Conservation (phyloP, 2,113 vertebrate genomes). For the Megaleporinus macrocephalus region DNA sequence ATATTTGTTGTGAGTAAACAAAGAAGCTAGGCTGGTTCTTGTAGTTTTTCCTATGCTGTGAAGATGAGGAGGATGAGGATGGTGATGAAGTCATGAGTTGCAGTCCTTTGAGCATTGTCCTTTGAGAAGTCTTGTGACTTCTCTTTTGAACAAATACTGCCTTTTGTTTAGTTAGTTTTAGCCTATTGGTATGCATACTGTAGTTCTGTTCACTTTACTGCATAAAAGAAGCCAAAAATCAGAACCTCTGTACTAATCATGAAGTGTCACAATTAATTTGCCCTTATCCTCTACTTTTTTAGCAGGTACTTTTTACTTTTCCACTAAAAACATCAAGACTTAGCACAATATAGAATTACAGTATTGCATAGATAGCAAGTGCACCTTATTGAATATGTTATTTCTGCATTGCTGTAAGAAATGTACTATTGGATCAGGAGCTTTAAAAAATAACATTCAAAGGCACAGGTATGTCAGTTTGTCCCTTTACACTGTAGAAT, state of each 20-base stretch:
- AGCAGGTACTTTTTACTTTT: background rate
- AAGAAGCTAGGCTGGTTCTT: background rate
- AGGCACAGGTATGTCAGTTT: slow-evolving; percentile 46
- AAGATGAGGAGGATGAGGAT: background rate
- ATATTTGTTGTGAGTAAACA: background rate
- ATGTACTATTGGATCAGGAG: background rate
- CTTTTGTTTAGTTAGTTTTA: slow-evolving; percentile 19
- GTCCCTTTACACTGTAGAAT: slow-evolving; percentile 57
- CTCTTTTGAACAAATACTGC: background rate
- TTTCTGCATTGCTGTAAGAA: slow-evolving; percentile 33
- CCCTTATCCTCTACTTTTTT: slow-evolving; percentile 21
- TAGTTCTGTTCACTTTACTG: background rate
- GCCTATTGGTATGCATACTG: slow-evolving; percentile 16
- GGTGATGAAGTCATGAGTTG: slow-evolving; percentile 33
- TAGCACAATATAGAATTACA: slow-evolving; percentile 27
- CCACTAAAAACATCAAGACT: background rate
- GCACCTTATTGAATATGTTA: slow-evolving; percentile 28
- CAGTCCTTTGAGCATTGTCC: slow-evolving; percentile 38
- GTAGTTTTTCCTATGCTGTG: background rate
- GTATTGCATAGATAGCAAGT: slow-evolving; percentile 40
- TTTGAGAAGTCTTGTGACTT: slow-evolving; percentile 30
- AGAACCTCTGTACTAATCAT: background rate
- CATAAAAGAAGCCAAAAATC: background rate
- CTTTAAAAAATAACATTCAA: slow-evolving; percentile 31
- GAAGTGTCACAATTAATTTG: slow-evolving; percentile 3